These are phyloP conservation scores for Uromys caudimaculatus DNA, from an alignment of 2,797 vertebrate genomes.

Conservation along the genomic window DNA sequence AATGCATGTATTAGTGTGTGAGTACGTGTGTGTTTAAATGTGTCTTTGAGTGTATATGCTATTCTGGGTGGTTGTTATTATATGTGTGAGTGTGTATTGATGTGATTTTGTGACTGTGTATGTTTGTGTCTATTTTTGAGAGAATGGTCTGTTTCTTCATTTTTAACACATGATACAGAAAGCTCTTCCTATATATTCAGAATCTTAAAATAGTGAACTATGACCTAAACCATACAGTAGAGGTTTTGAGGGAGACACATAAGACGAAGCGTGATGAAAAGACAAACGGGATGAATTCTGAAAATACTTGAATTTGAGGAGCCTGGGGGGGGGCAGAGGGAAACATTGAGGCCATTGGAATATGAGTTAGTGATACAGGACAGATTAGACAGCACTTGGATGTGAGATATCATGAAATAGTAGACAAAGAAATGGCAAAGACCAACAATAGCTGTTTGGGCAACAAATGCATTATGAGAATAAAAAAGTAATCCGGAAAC, in stretches of 20 bases:
- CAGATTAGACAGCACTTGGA: neutral
- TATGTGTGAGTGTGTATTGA: neutral
- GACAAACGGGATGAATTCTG: constrained; percentile 16
- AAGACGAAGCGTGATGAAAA: constrained; percentile 6
- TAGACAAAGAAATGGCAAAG: neutral
- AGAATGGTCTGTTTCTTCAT: neutral
- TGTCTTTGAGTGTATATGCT: neutral
- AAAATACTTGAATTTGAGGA: constrained; percentile 28
- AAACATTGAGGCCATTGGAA: neutral
- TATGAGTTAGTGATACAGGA: neutral
- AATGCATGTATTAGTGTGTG: neutral
- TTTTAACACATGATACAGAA: neutral
- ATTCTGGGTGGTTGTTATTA: neutral
- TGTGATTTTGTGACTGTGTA: neutral
- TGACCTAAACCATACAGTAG: neutral
- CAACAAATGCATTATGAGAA: neutral
- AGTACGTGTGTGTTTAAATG: neutral
- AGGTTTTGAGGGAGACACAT: neutral
- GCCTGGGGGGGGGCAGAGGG: neutral
- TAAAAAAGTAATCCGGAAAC: neutral
- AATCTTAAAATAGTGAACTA: constrained; percentile 12
- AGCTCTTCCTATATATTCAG: neutral
- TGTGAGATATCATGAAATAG: neutral
- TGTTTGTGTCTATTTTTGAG: neutral
- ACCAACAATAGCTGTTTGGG: neutral